These are phyloP conservation scores for Ennomos quercinarius DNA, from an alignment of 2,888 invertebrate genomes.

Conservation along the genomic window DNA sequence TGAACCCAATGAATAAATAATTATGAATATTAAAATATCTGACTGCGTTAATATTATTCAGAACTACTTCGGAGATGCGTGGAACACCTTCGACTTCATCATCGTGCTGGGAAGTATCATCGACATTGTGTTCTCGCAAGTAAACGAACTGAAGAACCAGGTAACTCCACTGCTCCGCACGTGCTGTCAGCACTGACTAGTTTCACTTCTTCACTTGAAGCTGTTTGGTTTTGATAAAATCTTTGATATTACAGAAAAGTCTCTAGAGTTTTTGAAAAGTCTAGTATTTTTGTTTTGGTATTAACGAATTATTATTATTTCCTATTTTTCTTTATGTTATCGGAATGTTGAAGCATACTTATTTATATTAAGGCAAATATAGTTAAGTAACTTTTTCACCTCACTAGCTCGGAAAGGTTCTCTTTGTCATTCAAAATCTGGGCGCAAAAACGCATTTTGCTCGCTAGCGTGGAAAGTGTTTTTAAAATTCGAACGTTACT, in stretches of 20 bases:
- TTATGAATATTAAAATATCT: too few relatives aligned
- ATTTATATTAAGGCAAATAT: too few relatives aligned
- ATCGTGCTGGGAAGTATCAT: slow-evolving; percentile 98
- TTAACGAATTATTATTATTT: too few relatives aligned
- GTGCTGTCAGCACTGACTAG: slow-evolving; percentile 37
- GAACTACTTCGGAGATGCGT: slow-evolving; percentile 99
- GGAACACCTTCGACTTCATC: slow-evolving; percentile 99
- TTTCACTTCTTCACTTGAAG: slow-evolving; percentile 36
- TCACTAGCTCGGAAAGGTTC: too few relatives aligned
- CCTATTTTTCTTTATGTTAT: too few relatives aligned
- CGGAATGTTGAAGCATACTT: too few relatives aligned
- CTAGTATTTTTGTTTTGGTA: background rate
- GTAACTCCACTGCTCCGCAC: slow-evolving; percentile 56
- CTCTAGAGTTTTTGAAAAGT: background rate
- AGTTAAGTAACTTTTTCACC: too few relatives aligned
- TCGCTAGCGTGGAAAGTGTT: too few relatives aligned
- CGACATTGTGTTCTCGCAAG: slow-evolving; percentile 98
- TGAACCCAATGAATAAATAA: too few relatives aligned
- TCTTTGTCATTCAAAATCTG: too few relatives aligned
- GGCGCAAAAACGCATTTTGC: too few relatives aligned
- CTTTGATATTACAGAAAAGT: slow-evolving; percentile 14
- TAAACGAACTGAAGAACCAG: slow-evolving; percentile 92
- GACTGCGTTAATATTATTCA: slow-evolving; percentile 60
- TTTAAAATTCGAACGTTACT: too few relatives aligned
- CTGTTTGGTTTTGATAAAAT: slow-evolving; percentile 35